Conservation (phyloP, 1,140 invertebrate species). For the Panulirus ornatus region DNA sequence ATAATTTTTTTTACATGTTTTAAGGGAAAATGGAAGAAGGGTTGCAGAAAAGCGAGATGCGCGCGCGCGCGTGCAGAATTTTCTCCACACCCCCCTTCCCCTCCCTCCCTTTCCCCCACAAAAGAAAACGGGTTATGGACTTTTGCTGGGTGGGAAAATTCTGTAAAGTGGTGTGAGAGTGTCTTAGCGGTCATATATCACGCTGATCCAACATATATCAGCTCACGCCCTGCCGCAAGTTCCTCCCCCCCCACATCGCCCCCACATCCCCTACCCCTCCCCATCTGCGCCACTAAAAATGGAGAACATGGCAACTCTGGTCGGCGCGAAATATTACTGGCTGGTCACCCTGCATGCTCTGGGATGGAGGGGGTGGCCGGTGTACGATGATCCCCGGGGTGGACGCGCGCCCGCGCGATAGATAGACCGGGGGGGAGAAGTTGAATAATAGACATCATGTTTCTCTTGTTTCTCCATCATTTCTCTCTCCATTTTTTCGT, state of each 20-base stretch:
- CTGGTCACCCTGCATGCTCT: neutral
- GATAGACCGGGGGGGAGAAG: neutral
- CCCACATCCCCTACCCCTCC: too few species aligned
- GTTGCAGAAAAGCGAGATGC: too few species aligned
- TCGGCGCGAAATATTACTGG: neutral
- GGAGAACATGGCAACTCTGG: neutral
- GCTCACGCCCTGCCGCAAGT: neutral
- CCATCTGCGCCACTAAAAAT: neutral
- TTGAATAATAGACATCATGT: neutral
- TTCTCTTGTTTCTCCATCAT: neutral
- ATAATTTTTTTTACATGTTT: too few species aligned
- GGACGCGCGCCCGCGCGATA: too few species aligned
- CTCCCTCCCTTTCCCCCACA: neutral
- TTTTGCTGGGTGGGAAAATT: neutral
- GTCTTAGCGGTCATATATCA: conserved; percentile 16
- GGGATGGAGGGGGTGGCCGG: neutral
- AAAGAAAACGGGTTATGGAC: neutral
- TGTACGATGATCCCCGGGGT: too few species aligned
- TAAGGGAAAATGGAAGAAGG: too few species aligned
- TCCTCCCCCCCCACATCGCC: neutral
- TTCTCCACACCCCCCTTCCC: neutral
- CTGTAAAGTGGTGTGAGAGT: conserved; percentile 18
- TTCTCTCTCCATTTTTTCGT: too few species aligned
- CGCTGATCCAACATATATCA: conserved; percentile 40
- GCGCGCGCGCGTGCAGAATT: too few species aligned